A percentile compares a stretch with the other conserved stretches of the same genome.
Conservation (phyloP, 1,140 invertebrate genomes). For the Drosophila takahashii region DNA sequence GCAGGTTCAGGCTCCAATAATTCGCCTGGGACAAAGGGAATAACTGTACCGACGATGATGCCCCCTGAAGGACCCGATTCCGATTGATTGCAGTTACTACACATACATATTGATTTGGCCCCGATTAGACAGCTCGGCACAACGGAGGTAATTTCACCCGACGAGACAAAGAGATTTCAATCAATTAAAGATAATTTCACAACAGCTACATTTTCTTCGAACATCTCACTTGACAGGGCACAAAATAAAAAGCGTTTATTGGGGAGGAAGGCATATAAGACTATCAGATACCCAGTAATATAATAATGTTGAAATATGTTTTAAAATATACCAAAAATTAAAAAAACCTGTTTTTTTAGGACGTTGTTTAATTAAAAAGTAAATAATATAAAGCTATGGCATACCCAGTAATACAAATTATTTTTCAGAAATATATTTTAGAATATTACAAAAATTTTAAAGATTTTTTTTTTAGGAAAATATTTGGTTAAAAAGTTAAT, state of each 20-base stretch:
- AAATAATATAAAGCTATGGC: no score
- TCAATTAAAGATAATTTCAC: conserved; percentile 34
- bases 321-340: no score
- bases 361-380: no score
- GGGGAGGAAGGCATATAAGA: no score
- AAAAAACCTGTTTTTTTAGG: no score
- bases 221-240: conserved; percentile 12
- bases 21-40: conserved; percentile 41
- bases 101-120: conserved; percentile 7
- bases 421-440: no score
- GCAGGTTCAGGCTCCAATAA: conserved; percentile 23
- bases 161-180: conserved; percentile 34
- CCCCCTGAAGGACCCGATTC: conserved; percentile 15
- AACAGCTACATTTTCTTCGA: conserved; percentile 26
- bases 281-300: neutral
- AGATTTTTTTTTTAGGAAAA: no score
- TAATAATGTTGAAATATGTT: no score
- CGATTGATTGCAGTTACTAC: conserved; percentile 36
- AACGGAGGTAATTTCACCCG: conserved; percentile 16
- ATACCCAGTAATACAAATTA: no score
- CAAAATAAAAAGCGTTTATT: neutral
- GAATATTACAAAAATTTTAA: no score
- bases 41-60: conserved; percentile 46
- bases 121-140: conserved; percentile 19
- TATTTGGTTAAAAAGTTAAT: no score